Percentiles rank a stretch among this genome's conserved stretches.
phyloP scores from a whole-genome alignment of 2,888 invertebrate species.

The Thysanoteuthis rhombus region DNA sequence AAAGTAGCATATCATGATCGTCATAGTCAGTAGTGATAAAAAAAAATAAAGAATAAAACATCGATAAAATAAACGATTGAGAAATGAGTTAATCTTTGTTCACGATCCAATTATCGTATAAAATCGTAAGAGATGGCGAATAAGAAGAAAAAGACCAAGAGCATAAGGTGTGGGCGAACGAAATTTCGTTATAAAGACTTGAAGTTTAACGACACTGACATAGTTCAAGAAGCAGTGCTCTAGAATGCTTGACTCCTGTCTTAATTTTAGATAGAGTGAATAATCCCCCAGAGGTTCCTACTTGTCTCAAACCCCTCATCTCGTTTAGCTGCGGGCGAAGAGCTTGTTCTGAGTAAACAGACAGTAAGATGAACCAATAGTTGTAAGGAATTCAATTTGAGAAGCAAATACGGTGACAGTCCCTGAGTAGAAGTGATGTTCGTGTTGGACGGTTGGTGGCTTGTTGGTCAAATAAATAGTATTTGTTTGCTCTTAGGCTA shows the following conservation, averaged over 20 bases:
- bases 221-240: too few species aligned
- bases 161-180: too few species aligned
- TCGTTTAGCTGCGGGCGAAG: background rate
- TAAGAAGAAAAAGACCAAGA: too few species aligned
- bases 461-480: background rate
- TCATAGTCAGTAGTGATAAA: too few species aligned
- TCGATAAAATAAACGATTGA: too few species aligned
- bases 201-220: too few species aligned
- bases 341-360: background rate
- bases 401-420: background rate
- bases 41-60: too few species aligned
- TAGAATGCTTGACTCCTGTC: background rate
- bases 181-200: too few species aligned
- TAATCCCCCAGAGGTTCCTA: background rate
- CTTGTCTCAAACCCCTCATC: background rate
- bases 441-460: background rate
- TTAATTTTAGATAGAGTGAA: background rate
- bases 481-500: background rate
- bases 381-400: background rate
- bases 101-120: too few species aligned
- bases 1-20: too few species aligned
- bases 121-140: too few species aligned
- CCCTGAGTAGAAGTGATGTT: background rate
- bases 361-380: background rate
- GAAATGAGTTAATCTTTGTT: too few species aligned